Evolutionary conservation across 1,140 invertebrate species (phyloP).

Genomic region (Steinernema khuongi): DNA sequence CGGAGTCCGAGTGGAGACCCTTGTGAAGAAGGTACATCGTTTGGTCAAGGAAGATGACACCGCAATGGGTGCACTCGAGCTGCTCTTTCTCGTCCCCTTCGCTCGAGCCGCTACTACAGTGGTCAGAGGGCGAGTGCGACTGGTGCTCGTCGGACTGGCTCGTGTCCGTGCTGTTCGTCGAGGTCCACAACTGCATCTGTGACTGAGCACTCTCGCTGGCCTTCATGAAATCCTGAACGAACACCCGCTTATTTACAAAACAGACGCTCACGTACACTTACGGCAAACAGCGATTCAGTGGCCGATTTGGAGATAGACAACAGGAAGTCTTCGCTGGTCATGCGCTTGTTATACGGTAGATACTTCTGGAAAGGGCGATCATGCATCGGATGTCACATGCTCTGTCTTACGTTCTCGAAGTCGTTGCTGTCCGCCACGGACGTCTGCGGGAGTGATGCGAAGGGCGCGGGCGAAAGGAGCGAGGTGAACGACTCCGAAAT

Average conservation of each 20-base stretch:
- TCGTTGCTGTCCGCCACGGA: neutral
- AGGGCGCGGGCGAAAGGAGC: neutral
- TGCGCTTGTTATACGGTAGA: neutral
- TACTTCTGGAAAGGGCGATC: neutral
- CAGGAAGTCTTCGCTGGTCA: slow-evolving; percentile 19
- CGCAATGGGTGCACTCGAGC: slow-evolving; percentile 77
- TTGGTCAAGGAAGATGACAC: slow-evolving; percentile 86
- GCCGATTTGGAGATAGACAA: slow-evolving; percentile 16
- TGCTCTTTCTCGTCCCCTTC: slow-evolving; percentile 23
- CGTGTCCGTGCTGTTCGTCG: neutral
- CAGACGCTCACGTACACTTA: neutral
- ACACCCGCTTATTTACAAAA: neutral
- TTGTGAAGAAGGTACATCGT: slow-evolving; percentile 93
- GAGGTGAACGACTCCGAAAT: neutral
- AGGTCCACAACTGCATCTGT: slow-evolving; percentile 11
- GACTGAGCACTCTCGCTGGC: neutral
- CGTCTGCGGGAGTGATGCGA: neutral
- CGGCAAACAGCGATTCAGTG: neutral
- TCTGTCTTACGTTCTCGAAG: neutral
- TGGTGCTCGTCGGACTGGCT: neutral
- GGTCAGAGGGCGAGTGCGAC: slow-evolving; percentile 8
- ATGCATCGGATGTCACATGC: neutral
- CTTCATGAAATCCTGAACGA: neutral
- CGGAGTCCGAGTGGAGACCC: slow-evolving; percentile 82
- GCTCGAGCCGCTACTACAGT: neutral